Percentiles rank a stretch among this genome's conserved stretches.
phyloP scores from a whole-genome alignment of 2,797 vertebrate species.

The Crypturellus tataupa region DNA sequence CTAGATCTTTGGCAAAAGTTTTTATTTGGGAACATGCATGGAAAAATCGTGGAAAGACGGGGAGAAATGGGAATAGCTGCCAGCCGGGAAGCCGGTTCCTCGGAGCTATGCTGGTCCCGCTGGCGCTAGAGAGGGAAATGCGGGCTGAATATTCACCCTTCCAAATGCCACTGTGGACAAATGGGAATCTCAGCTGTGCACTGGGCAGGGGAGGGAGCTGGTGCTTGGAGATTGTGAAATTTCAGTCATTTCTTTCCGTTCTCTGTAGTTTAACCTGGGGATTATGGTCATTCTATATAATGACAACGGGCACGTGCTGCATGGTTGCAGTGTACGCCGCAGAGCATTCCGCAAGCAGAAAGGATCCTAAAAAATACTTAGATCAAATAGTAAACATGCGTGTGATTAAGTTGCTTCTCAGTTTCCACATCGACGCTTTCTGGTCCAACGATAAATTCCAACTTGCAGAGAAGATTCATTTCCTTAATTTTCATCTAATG shows the following conservation, averaged over 20 bases:
- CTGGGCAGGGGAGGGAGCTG: background rate
- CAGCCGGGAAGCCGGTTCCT: background rate
- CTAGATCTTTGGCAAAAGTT: background rate
- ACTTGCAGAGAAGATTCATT: background rate
- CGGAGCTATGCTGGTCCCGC: too few species aligned
- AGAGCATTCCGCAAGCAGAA: background rate
- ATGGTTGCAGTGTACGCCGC: background rate
- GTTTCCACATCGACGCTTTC: background rate
- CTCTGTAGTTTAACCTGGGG: background rate
- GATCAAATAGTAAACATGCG: background rate
- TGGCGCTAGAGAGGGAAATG: too few species aligned
- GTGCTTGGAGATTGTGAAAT: background rate
- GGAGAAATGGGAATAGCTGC: background rate
- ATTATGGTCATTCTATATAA: accelerated
- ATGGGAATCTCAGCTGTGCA: accelerated
- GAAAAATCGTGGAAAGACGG: background rate
- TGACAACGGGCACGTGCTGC: background rate
- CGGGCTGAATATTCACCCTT: background rate
- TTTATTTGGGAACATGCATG: background rate
- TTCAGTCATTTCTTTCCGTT: background rate
- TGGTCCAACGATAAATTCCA: background rate
- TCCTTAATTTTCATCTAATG: constrained; percentile 32
- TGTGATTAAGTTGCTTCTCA: background rate
- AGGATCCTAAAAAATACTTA: background rate
- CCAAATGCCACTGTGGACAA: background rate